Conservation (phyloP, 2,888 invertebrate genomes). For the Cabera pusaria region DNA sequence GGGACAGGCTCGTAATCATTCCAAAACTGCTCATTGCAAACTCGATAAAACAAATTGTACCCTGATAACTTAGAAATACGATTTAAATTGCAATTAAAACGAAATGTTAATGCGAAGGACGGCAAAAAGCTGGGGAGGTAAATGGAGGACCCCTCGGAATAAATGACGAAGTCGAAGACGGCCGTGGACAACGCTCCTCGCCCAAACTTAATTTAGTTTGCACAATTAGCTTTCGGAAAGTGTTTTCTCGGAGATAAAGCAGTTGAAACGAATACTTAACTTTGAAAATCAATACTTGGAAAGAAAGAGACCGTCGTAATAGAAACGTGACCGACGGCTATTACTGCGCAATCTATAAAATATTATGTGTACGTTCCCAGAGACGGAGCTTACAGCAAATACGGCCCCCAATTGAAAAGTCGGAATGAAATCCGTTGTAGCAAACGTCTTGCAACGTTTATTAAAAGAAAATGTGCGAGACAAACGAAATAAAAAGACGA, state of each 20-base stretch:
- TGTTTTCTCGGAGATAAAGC: slow-evolving; percentile 44
- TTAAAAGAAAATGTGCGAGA: slow-evolving; percentile 3
- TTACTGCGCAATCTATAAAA: slow-evolving; percentile 23
- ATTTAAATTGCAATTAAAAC: slow-evolving; percentile 56
- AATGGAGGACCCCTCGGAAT: slow-evolving; percentile 52
- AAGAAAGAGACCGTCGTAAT: slow-evolving; percentile 22
- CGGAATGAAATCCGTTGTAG: slow-evolving; percentile 15
- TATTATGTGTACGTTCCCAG: slow-evolving; percentile 15
- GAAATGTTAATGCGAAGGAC: slow-evolving; percentile 45
- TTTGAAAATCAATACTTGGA: slow-evolving; percentile 30
- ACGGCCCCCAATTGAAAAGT: slow-evolving; percentile 12
- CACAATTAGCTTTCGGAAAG: slow-evolving; percentile 62
- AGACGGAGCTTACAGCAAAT: slow-evolving; percentile 8
- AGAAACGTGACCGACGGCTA: slow-evolving; percentile 22
- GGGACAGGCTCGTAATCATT: slow-evolving; percentile 23
- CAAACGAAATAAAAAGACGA: slow-evolving; percentile 5
- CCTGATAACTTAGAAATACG: slow-evolving; percentile 55
- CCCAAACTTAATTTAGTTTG: slow-evolving; percentile 61
- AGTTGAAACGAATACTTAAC: slow-evolving; percentile 37
- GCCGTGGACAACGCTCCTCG: slow-evolving; percentile 49
- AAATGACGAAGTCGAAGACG: slow-evolving; percentile 50
- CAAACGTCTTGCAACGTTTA: slow-evolving; percentile 2
- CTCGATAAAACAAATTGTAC: slow-evolving; percentile 53
- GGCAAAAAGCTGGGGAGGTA: slow-evolving; percentile 47
- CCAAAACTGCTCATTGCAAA: slow-evolving; percentile 28